phyloP scores from a whole-genome alignment of 2,113 vertebrate species.

The Ameiurus melas region DNA sequence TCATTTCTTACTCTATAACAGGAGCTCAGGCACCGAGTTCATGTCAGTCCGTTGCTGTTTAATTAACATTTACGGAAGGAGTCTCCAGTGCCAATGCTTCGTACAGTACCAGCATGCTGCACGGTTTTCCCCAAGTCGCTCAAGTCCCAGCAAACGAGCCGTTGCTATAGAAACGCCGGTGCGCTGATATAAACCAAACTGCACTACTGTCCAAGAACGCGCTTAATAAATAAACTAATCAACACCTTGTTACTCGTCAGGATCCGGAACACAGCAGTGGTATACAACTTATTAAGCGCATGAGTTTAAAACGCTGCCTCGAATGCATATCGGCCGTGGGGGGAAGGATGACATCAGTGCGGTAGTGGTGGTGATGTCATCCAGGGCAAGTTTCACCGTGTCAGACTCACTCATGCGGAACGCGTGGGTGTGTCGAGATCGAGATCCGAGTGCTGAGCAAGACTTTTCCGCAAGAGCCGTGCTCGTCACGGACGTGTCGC shows the following conservation, averaged over 20 bases:
- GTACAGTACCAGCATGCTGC: not conserved
- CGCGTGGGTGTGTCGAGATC: not conserved
- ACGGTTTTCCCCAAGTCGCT: not conserved
- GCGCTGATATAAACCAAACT: no score
- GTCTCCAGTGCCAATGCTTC: not conserved
- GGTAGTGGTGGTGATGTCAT: not conserved
- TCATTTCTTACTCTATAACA: not conserved
- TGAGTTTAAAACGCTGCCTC: not conserved
- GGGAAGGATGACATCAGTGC: slow-evolving; percentile 5
- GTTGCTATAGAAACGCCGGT: not conserved
- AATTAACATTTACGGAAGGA: no score
- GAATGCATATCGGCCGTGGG: not conserved
- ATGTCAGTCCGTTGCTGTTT: not conserved
- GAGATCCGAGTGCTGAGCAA: slow-evolving; percentile 3
- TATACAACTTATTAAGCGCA: not conserved
- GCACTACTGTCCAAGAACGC: no score
- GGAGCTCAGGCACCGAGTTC: not conserved
- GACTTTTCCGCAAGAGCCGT: not conserved
- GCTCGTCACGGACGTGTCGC: not conserved
- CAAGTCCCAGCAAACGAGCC: no score
- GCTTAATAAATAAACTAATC: not conserved
- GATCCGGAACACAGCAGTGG: not conserved
- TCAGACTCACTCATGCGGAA: not conserved
- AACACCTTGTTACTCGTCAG: not conserved
- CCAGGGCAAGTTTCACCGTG: not conserved